phyloP scores from a whole-genome alignment of 2,888 invertebrate genomes.

The Lepas anatifera region DNA sequence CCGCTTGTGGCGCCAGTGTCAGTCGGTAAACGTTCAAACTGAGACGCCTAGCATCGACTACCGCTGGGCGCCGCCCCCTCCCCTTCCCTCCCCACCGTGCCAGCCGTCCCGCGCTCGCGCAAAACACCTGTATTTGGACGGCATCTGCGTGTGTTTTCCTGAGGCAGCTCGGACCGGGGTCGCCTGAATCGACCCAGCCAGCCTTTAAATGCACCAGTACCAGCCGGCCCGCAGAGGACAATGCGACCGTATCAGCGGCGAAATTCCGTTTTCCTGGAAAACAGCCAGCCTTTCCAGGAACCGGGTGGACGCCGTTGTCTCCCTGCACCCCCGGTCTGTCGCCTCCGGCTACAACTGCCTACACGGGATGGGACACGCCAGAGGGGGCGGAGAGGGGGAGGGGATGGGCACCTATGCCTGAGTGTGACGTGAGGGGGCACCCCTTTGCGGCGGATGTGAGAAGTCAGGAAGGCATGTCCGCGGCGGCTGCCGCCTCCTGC shows the following conservation, averaged over 20 bases:
- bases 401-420: no score
- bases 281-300: neutral
- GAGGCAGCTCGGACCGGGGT: neutral
- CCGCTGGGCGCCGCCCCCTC: neutral
- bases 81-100: neutral
- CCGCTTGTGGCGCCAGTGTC: no score
- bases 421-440: no score
- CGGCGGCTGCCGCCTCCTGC: no score
- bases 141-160: neutral
- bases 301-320: neutral
- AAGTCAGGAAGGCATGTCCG: no score
- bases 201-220: neutral
- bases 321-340: neutral
- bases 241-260: neutral
- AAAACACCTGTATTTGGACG: neutral
- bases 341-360: neutral
- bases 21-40: no score
- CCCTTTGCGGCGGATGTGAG: no score
- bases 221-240: neutral
- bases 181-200: neutral
- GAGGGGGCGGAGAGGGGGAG: no score
- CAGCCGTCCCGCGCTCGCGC: neutral
- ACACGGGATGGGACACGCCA: no score
- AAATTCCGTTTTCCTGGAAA: neutral
- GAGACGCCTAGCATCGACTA: no score